Evolutionary conservation across 2,888 invertebrate genomes (phyloP).

Genomic region (Stenotaenia linearis): DNA sequence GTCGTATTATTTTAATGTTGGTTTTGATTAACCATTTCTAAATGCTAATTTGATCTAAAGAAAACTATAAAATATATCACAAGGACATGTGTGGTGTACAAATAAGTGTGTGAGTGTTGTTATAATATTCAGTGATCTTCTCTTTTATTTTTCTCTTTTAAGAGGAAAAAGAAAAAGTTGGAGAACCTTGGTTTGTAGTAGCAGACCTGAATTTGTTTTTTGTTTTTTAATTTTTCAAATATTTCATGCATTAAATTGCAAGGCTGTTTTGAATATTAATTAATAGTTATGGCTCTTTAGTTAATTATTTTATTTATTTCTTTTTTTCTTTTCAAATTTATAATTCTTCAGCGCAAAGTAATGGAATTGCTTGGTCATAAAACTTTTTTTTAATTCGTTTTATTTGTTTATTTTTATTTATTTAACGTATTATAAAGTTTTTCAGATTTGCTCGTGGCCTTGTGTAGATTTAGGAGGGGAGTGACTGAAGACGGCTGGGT

Average conservation of each 20-base stretch:
- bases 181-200: background rate
- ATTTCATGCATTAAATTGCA: background rate
- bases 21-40: background rate
- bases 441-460: background rate
- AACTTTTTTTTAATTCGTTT: background rate
- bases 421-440: background rate
- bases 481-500: background rate
- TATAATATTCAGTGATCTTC: background rate
- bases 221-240: background rate
- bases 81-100: background rate
- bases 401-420: no score
- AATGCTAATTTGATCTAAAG: background rate
- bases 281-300: background rate
- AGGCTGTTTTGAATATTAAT: background rate
- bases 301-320: background rate
- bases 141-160: background rate
- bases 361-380: background rate
- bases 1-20: background rate
- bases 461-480: background rate
- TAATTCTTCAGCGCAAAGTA: no score
- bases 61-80: background rate
- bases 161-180: background rate
- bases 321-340: background rate
- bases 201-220: background rate
- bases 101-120: background rate